Conservation (phyloP, 2,113 vertebrate genomes). For the Geococcyx californianus region DNA sequence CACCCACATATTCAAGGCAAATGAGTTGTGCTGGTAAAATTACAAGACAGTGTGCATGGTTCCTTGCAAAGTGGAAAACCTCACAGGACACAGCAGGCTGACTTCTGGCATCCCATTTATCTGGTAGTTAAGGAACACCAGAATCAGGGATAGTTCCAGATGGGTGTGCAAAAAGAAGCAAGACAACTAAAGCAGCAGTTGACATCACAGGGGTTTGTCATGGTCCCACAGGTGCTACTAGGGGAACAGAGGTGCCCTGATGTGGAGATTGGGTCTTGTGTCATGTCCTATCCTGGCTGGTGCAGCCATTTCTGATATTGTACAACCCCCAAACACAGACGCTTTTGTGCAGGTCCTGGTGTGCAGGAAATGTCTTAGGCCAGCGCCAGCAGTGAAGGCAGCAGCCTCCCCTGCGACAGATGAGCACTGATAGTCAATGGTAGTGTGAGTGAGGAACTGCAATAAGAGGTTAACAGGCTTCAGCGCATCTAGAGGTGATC, state of each 20-base stretch:
- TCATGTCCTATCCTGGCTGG: background rate
- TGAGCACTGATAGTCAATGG: background rate
- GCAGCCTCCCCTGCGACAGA: background rate
- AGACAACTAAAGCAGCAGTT: background rate
- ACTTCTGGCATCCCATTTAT: background rate
- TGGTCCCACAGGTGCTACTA: background rate
- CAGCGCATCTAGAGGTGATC: background rate
- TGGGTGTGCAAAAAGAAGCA: background rate
- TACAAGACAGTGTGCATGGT: background rate
- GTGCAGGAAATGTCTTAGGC: background rate
- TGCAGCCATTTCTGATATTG: background rate
- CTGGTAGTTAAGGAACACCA: background rate
- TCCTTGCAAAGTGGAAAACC: background rate
- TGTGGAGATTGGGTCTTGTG: background rate
- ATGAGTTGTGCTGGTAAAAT: background rate
- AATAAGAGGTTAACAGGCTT: background rate
- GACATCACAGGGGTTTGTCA: fast-evolving
- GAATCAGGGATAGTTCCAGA: background rate
- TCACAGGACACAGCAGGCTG: background rate
- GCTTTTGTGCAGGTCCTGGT: background rate
- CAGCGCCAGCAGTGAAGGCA: background rate
- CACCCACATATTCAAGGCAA: background rate
- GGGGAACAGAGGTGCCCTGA: background rate
- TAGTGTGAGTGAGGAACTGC: background rate
- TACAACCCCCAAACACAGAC: background rate